Conservation (phyloP, 2,797 vertebrate species). For the Macropus fuliginosus region DNA sequence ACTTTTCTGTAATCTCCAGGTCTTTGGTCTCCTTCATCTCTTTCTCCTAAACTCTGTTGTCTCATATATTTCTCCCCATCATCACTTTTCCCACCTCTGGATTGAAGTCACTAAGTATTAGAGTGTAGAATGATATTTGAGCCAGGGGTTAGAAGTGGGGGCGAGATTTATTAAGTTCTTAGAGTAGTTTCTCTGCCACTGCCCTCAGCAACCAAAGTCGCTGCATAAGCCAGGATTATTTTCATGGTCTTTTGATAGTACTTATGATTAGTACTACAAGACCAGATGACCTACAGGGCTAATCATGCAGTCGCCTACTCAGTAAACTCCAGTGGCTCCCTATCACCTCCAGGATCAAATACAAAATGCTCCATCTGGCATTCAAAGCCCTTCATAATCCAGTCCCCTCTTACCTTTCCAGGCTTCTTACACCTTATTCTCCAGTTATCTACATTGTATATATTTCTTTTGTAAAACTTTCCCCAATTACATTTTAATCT, state of each 20-base stretch:
- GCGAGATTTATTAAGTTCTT: not conserved
- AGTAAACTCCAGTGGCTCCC: not conserved
- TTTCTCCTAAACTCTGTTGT: not conserved
- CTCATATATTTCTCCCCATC: not conserved
- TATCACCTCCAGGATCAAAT: not conserved
- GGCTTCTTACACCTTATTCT: too few species aligned
- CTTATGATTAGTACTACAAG: not conserved
- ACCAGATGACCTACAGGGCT: not conserved
- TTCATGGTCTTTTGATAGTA: not conserved
- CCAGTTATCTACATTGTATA: not conserved
- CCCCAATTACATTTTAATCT: not conserved
- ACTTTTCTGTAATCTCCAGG: not conserved
- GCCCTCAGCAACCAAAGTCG: not conserved
- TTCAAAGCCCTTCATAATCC: not conserved
- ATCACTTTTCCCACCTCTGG: not conserved
- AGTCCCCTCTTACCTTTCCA: too few species aligned
- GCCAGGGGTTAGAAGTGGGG: not conserved
- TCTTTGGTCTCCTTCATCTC: not conserved
- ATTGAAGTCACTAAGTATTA: not conserved
- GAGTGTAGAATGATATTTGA: not conserved
- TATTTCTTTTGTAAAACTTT: not conserved
- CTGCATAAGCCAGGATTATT: not conserved
- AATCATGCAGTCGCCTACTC: not conserved
- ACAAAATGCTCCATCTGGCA: not conserved
- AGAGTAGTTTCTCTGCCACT: not conserved